phyloP scores from a whole-genome alignment of 2,888 invertebrate species.

The Amblyteles armatorius region DNA sequence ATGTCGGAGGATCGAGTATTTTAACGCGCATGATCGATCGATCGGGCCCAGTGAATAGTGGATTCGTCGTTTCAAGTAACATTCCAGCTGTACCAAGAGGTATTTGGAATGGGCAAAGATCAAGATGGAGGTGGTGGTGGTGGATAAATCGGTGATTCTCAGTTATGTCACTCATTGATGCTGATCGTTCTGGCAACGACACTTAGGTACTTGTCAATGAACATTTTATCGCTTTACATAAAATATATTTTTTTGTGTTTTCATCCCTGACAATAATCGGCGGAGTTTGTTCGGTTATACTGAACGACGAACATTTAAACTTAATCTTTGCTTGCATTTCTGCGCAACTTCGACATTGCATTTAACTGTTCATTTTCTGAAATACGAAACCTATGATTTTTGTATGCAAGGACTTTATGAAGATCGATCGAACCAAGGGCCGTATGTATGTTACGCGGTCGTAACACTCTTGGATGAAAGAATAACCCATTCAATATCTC shows the following conservation, averaged over 20 bases:
- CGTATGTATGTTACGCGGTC: background rate
- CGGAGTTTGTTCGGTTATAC: background rate
- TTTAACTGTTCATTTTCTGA: background rate
- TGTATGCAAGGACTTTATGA: background rate
- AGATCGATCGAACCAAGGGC: background rate
- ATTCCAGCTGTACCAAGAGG: constrained; percentile 70
- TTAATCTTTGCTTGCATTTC: background rate
- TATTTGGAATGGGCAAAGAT: constrained; percentile 75
- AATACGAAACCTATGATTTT: background rate
- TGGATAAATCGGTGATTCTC: constrained; percentile 76
- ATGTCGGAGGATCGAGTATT: background rate
- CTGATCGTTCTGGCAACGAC: constrained; percentile 74
- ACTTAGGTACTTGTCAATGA: constrained; percentile 64
- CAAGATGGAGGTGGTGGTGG: constrained; percentile 80
- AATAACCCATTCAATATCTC: background rate
- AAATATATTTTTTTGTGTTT: background rate
- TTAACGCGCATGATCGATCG: constrained; percentile 30
- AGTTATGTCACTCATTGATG: constrained; percentile 75
- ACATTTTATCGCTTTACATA: background rate
- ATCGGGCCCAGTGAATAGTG: constrained; percentile 55
- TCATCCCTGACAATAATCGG: background rate
- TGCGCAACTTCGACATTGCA: background rate
- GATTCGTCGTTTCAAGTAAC: constrained; percentile 61
- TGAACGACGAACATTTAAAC: background rate
- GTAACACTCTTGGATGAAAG: background rate